Evolutionary conservation across 2,888 invertebrate genomes (phyloP).

Genomic region (Tachina lurida): DNA sequence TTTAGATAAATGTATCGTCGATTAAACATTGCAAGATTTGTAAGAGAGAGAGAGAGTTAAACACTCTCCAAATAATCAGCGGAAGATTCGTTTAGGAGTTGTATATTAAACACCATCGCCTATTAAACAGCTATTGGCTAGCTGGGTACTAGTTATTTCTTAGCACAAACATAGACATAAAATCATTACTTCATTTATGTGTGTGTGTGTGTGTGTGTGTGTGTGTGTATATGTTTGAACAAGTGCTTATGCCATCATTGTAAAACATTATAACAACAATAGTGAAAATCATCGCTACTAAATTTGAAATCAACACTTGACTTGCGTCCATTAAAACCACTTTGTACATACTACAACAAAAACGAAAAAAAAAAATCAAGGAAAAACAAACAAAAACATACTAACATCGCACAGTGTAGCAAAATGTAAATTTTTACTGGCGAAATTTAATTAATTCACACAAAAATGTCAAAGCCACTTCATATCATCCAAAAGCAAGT

Average conservation of each 20-base stretch:
- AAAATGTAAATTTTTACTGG: too few species aligned
- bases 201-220: slow-evolving; percentile 3
- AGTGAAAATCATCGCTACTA: slow-evolving; percentile 66
- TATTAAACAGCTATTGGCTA: too few species aligned
- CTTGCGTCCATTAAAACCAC: slow-evolving; percentile 65
- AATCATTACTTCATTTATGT: neutral
- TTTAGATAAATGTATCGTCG: too few species aligned
- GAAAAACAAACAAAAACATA: slow-evolving; percentile 13
- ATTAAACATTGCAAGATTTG: too few species aligned
- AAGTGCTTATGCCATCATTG: slow-evolving; percentile 23
- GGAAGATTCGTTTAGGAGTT: too few species aligned
- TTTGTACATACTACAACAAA: slow-evolving; percentile 41
- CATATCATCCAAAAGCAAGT: too few species aligned
- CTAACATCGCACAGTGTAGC: neutral
- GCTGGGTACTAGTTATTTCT: too few species aligned
- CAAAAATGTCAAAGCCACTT: neutral
- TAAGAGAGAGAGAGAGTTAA: too few species aligned
- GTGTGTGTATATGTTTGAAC: neutral
- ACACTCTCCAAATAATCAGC: too few species aligned
- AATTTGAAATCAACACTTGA: slow-evolving; percentile 73
- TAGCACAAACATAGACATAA: neutral
- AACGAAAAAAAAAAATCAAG: slow-evolving; percentile 12
- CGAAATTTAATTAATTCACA: neutral
- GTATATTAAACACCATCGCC: too few species aligned
- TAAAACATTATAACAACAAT: slow-evolving; percentile 57